Base-by-base conservation (phyloP, 2,888 invertebrate genomes). In the Oxytorus armatus region DNA sequence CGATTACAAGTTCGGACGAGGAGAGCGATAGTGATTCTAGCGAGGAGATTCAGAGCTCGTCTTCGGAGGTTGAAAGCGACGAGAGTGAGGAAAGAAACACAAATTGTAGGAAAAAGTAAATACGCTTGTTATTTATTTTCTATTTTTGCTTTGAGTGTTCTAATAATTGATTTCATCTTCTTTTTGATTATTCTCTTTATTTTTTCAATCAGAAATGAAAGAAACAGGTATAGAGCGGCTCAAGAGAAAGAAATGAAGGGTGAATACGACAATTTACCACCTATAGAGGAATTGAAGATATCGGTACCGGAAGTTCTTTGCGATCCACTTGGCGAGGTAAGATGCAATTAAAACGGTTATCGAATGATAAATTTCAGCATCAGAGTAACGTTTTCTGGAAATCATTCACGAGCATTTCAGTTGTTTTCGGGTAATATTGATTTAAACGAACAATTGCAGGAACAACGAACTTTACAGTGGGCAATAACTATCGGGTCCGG, bases 261-360 rank as follows among this genome's bases (percentile, higher is more conserved):
- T 16, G 95, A 96, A 88, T 91, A 96, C 3, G 95, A 95, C 75
- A 95, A 97, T 87, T 92, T 97, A 77, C 97, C 97, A 0, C 96
- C 96, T 0, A 96, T 97, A 75, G 95, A 97, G 90, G 96, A 97
- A 87, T 93, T 97, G 25, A 94, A 95, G 85, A 96, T 97, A 82
- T 95, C 95, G 73, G 95, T 97, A n/a, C 95, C 95, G 0, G 95
- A 96, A 86, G 94, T 95, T 79, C 94, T 96, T 82, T 96, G 96
- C 84, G 93, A 94, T 70, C 95, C 95, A 84, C 93, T 97, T 84
- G 97, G 97, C 61, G 94, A 94, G 70, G 93, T 97, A 82, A 82
- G 53, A 72, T 66, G 7, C 11, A 1, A 23, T 5, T 11, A 16
- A 16, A 8, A 39, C 3, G 1, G 0, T n/a, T 23, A 8, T 23